Evolutionary conservation across 2,797 vertebrate genomes (phyloP).

Genomic region (Trachops cirrhosus): DNA sequence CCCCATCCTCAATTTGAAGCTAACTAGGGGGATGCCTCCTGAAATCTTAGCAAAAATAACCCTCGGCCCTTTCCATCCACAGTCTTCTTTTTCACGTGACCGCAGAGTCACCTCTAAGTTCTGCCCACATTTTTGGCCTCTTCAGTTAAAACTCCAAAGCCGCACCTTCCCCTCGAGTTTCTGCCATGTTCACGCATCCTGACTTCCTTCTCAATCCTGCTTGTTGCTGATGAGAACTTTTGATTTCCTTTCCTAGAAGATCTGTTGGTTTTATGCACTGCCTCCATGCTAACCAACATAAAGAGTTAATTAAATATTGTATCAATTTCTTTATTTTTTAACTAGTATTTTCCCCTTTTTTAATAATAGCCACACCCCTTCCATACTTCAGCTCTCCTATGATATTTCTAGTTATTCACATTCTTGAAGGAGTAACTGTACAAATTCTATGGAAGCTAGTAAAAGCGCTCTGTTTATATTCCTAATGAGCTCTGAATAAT

Average conservation of each 20-base stretch:
- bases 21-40: not conserved
- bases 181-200: not conserved
- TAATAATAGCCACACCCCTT: not conserved
- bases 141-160: slow-evolving; percentile 5
- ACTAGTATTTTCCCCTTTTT: not conserved
- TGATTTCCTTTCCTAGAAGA: not conserved
- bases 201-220: slow-evolving; percentile 16
- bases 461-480: slow-evolving; percentile 49
- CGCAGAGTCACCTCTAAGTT: not conserved
- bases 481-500: not conserved
- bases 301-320: not conserved
- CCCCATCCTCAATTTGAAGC: not conserved
- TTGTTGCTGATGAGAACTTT: not conserved
- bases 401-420: slow-evolving; percentile 16
- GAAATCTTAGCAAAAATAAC: not conserved
- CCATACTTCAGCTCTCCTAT: not conserved
- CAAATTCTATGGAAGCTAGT: slow-evolving; percentile 33
- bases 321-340: slow-evolving; percentile 35
- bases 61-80: not conserved
- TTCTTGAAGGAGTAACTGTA: slow-evolving; percentile 34
- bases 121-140: not conserved
- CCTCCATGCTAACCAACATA: not conserved
- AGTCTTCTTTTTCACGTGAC: not conserved
- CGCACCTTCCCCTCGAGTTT: not conserved
- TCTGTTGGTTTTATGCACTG: not conserved